Evolutionary conservation across 2,113 vertebrate species (phyloP), one percentile per base, ranked within the genome.

Genomic region (Trinectes maculatus): DNA sequence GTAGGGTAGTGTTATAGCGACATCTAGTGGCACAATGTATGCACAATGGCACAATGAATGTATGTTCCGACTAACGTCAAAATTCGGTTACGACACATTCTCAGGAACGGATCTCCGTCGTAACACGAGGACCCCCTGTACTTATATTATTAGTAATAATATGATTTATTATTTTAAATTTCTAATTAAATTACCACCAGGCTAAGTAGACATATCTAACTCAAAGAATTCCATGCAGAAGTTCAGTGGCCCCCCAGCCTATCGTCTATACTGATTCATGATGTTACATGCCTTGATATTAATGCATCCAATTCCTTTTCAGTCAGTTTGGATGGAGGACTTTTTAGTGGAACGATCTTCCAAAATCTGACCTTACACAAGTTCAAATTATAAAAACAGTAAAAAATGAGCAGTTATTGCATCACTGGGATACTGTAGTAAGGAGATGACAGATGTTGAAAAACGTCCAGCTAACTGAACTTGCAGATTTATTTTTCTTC

Each of bases 381-480:
- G 49, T 57, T 42, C 12, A 31, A 6, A 51, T 8, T 21, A 62
- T 34, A 63, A 62, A 79, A 71, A 51, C 8, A 42, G 15, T 16
- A 37, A 40, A n/a, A 42, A 73, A 51, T 4, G 29, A 36, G 21
- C 12, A 46, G 42, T 40, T 65, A 69, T 77, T 77, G 63, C 77
- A 76, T 81, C 65, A 79, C 29, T 44, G 19, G 39, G 44, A 80
- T 42, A 58, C 18, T 66, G 42, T 44, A 28, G 16, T 36, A 47
- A 59, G 39, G 22, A 43, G 36, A 71, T 63, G 33, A 66, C 53
- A 62, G 31, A 77, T 28, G 40, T 43, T 62, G 71, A 75, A 48
- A 80, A 79, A 67, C 43, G 65, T 61, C 70, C 58, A 70, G 75
- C 55, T 72, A 53, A 13, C 26, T 71, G 40, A 80, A 78, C 71